Percentiles rank a stretch among this genome's conserved stretches.
These are phyloP conservation scores for Cantharis flavilabris DNA, from an alignment of 2,888 invertebrate species.

Conservation along the genomic window DNA sequence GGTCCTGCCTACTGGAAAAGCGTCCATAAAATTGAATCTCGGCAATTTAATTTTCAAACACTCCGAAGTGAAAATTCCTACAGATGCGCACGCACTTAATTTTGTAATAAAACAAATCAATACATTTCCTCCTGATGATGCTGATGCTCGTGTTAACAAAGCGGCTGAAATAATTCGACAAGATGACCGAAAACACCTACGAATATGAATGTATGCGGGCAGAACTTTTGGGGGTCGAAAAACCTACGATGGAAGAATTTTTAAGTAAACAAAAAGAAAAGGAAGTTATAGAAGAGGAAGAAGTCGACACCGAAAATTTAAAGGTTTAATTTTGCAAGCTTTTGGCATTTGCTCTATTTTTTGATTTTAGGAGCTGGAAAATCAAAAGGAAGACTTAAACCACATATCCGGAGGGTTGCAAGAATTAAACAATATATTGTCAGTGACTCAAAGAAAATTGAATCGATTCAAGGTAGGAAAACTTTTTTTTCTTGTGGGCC, in stretches of 20 bases:
- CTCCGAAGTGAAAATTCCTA: not conserved
- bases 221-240: constrained; percentile 73
- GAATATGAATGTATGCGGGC: constrained; percentile 80
- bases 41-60: not conserved
- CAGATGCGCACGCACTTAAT: not conserved
- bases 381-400: constrained; percentile 63
- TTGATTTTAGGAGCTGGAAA: constrained; percentile 63
- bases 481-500: not conserved
- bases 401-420: constrained; percentile 74
- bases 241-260: constrained; percentile 71
- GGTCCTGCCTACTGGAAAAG: not conserved
- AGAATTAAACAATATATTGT: constrained; percentile 79
- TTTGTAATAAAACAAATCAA: not conserved
- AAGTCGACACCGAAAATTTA: constrained; percentile 59
- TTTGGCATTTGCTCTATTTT: not conserved
- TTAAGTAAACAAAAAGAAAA: constrained; percentile 59
- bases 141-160: not conserved
- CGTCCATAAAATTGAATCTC: not conserved
- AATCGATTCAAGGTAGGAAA: constrained; percentile 76
- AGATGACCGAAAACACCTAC: constrained; percentile 69
- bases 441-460: constrained; percentile 83
- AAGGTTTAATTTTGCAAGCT: constrained; percentile 43
- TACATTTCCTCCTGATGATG: not conserved
- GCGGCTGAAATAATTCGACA: not conserved
- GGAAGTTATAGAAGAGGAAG: constrained; percentile 58